Evolutionary conservation across 2,888 invertebrate genomes (phyloP).

Genomic region (Thereva unica): DNA sequence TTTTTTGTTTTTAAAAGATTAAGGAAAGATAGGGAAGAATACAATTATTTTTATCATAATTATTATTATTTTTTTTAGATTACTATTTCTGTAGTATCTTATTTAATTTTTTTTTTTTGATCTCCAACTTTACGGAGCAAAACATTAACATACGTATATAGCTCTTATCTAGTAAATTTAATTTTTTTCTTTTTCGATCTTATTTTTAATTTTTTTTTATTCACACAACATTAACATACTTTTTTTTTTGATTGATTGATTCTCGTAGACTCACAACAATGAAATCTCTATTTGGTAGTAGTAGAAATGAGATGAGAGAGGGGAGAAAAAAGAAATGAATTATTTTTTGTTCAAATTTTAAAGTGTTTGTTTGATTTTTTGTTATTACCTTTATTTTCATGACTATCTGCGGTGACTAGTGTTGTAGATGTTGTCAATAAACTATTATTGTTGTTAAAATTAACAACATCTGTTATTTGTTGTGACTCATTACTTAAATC

Average conservation of each 20-base stretch:
- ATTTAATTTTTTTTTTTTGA: constrained; percentile 8
- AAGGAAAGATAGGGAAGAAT: constrained; percentile 25
- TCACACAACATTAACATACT: constrained; percentile 49
- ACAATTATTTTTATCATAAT: background rate
- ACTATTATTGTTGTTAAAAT: constrained; percentile 49
- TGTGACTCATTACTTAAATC: constrained; percentile 58
- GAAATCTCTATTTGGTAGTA: constrained; percentile 49
- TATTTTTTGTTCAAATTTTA: background rate
- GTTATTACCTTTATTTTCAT: constrained; percentile 56
- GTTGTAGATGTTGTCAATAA: constrained; percentile 55
- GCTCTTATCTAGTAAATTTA: constrained; percentile 50
- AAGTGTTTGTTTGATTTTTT: background rate
- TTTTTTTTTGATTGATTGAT: constrained; percentile 40
- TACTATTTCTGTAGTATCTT: constrained; percentile 22
- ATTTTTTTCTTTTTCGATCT: constrained; percentile 43
- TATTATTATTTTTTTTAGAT: background rate
- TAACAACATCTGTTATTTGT: constrained; percentile 50
- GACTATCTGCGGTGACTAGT: constrained; percentile 60
- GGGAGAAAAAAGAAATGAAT: background rate
- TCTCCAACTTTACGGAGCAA: constrained; percentile 16
- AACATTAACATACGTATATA: constrained; percentile 41
- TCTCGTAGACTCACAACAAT: constrained; percentile 55
- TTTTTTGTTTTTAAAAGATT: constrained; percentile 17
- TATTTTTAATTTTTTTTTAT: constrained; percentile 41
- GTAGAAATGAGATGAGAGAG: constrained; percentile 6